These are phyloP conservation scores for Lepidonotus clava DNA, from an alignment of 2,888 invertebrate species.

Conservation along the genomic window DNA sequence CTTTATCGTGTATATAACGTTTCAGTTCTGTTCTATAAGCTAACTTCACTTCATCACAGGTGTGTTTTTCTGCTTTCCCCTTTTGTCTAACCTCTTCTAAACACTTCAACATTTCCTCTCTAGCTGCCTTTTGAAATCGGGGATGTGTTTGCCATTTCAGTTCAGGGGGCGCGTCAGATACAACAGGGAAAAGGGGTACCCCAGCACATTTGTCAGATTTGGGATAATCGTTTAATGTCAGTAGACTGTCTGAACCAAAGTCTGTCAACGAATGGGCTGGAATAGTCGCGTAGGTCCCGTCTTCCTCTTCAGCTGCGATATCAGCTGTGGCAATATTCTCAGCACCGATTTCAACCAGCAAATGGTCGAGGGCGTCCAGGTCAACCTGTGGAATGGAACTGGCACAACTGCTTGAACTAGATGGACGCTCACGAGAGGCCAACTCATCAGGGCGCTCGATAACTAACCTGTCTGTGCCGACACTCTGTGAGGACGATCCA, in stretches of 20 bases:
- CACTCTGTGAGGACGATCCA: conserved; percentile 3
- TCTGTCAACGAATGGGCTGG: conserved; percentile 8
- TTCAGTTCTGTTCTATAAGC: conserved; percentile 38
- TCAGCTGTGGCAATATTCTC: neutral
- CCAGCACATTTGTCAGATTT: conserved; percentile 52
- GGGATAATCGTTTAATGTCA: neutral
- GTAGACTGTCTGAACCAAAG: neutral
- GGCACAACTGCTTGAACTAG: conserved; percentile 33
- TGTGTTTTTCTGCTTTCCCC: conserved; percentile 8
- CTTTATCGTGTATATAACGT: neutral
- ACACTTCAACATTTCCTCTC: conserved; percentile 5
- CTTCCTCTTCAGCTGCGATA: neutral
- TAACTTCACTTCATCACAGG: neutral
- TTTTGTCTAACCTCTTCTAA: conserved; percentile 38
- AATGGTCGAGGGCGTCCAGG: conserved; percentile 19
- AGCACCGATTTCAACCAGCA: conserved; percentile 37
- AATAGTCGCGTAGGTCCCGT: conserved; percentile 33
- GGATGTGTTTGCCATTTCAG: conserved; percentile 37
- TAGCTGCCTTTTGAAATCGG: conserved; percentile 30
- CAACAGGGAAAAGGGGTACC: conserved; percentile 31
- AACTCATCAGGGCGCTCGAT: conserved; percentile 12
- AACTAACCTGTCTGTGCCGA: conserved; percentile 47
- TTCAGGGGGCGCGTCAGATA: conserved; percentile 14
- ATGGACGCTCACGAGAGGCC: conserved; percentile 20
- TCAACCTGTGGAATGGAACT: conserved; percentile 53